Percentiles rank a stretch among this genome's conserved stretches.
phyloP scores from a whole-genome alignment of 2,797 vertebrate species.

The Syndactyla subalaris region DNA sequence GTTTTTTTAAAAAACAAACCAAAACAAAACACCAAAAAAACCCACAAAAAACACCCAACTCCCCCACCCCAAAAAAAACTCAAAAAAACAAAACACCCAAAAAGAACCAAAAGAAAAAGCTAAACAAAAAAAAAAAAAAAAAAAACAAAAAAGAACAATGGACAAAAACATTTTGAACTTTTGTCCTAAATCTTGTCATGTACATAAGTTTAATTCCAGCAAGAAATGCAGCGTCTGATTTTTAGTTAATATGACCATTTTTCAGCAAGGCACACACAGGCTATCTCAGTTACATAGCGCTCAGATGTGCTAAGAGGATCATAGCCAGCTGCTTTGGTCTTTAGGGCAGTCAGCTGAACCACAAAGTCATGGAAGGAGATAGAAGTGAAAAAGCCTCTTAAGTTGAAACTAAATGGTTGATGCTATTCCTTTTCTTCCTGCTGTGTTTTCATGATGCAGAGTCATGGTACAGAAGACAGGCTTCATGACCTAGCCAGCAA shows the following conservation, averaged over 20 bases:
- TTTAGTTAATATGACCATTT: neutral
- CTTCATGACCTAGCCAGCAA: neutral
- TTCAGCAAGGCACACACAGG: neutral
- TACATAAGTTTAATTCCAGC: neutral
- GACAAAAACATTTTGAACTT: neutral
- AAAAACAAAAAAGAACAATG: neutral
- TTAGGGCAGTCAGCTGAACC: neutral
- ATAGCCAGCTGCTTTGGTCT: neutral
- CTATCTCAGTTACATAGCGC: neutral
- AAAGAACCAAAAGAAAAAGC: too few relatives aligned
- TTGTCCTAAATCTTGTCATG: neutral
- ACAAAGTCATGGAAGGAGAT: neutral
- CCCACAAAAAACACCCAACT: too few relatives aligned
- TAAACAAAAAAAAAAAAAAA: too few relatives aligned
- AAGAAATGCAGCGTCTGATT: neutral
- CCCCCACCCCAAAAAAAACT: too few relatives aligned
- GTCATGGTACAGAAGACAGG: neutral
- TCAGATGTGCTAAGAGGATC: neutral
- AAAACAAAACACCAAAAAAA: too few relatives aligned
- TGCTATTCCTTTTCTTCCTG: neutral
- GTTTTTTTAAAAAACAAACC: too few relatives aligned
- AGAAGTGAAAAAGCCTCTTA: neutral
- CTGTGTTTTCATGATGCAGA: neutral
- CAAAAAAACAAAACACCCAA: too few relatives aligned
- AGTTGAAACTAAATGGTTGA: neutral